A percentile compares a stretch with the other conserved stretches of the same genome.
These are phyloP conservation scores for Mycetomoellerius zeteki DNA, from an alignment of 1,140 invertebrate genomes.

Conservation along the genomic window DNA sequence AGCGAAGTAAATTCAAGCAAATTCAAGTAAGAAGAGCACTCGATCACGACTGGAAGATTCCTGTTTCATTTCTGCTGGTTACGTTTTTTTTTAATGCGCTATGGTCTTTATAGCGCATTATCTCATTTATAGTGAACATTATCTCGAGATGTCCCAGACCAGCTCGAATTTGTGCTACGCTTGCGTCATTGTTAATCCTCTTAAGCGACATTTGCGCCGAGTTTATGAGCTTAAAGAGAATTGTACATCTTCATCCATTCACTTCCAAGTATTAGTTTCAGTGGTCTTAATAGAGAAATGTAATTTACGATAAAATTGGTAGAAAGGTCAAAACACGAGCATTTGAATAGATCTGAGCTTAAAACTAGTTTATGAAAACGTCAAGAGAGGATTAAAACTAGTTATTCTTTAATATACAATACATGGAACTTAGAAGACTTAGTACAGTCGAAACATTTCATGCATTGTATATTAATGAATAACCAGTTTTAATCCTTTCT, in stretches of 20 bases:
- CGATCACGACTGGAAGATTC: neutral
- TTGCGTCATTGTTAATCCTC: constrained; percentile 55
- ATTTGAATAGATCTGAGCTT: too few species aligned
- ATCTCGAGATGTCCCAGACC: constrained; percentile 17
- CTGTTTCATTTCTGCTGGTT: neutral
- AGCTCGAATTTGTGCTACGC: constrained; percentile 41
- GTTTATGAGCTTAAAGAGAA: neutral
- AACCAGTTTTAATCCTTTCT: too few species aligned
- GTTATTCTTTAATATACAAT: too few species aligned
- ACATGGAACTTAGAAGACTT: too few species aligned
- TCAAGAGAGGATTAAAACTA: too few species aligned
- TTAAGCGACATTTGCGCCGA: neutral
- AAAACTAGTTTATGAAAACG: too few species aligned
- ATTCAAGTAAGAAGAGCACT: neutral
- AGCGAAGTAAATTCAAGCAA: constrained; percentile 1
- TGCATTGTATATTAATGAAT: too few species aligned
- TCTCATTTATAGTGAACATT: too few species aligned
- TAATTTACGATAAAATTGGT: neutral
- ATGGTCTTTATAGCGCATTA: neutral
- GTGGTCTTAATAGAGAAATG: neutral
- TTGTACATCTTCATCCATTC: neutral
- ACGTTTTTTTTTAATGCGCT: neutral
- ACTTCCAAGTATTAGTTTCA: neutral
- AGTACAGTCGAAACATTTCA: too few species aligned
- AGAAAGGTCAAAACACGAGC: too few species aligned